Conservation (phyloP, 2,888 invertebrate species). For the Calliopum simillimum region DNA sequence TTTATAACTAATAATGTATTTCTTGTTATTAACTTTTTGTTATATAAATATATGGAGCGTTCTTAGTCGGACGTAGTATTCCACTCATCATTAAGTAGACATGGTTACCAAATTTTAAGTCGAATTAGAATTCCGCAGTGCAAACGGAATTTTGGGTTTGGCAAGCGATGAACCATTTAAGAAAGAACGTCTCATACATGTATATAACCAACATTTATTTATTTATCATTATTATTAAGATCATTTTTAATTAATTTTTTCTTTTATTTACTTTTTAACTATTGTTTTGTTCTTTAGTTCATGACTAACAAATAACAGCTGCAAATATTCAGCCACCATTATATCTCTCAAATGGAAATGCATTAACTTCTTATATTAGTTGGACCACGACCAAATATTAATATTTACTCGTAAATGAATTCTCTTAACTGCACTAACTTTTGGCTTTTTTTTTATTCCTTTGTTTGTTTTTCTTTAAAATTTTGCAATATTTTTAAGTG, state of each 20-base stretch:
- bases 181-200: too few species aligned
- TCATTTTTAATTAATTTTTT: not conserved
- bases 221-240: not conserved
- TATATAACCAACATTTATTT: too few species aligned
- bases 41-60: too few species aligned
- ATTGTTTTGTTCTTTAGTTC: not conserved
- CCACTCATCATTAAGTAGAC: too few species aligned
- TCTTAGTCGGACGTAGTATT: too few species aligned
- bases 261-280: not conserved
- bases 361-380: slow-evolving; percentile 29
- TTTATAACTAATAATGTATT: too few species aligned
- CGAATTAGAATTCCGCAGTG: too few species aligned
- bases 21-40: too few species aligned
- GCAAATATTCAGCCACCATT: slow-evolving; percentile 8
- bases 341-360: slow-evolving; percentile 2
- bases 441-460: not conserved
- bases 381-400: slow-evolving; percentile 33
- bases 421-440: slow-evolving; percentile 11
- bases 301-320: not conserved
- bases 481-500: not conserved
- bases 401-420: not conserved
- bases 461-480: not conserved
- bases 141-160: too few species aligned
- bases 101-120: too few species aligned
- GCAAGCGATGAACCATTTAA: too few species aligned